phyloP scores from a whole-genome alignment of 1,140 invertebrate species.

The Bombus sylvicola region DNA sequence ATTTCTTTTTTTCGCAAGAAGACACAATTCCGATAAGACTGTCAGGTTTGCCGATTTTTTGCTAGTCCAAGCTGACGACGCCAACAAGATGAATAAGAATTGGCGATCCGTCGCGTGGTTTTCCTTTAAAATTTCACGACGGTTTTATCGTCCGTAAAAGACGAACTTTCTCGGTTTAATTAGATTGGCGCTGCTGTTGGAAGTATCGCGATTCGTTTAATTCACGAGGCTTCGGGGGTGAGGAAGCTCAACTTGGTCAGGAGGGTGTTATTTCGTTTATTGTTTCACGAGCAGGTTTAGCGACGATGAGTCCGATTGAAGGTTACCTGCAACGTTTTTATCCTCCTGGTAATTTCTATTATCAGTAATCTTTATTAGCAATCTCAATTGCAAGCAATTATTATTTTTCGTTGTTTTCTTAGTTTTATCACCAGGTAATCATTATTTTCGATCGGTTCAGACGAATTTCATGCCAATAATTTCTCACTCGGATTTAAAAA shows the following conservation, averaged over 20 bases:
- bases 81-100: background rate
- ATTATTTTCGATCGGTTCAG: too few species aligned
- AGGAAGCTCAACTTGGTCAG: too few species aligned
- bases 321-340: background rate
- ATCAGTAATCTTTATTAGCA: too few species aligned
- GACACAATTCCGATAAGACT: too few species aligned
- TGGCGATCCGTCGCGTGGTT: background rate
- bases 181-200: background rate
- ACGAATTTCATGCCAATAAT: too few species aligned
- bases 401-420: too few species aligned
- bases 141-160: conserved; percentile 20
- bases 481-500: too few species aligned
- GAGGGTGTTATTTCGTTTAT: background rate
- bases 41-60: background rate
- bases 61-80: too few species aligned
- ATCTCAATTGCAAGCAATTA: too few species aligned
- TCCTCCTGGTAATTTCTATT: too few species aligned
- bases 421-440: too few species aligned
- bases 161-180: conserved; percentile 2
- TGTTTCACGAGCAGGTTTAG: background rate
- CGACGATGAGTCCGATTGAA: background rate
- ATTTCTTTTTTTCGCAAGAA: background rate
- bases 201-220: background rate
- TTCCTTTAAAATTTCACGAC: conserved; percentile 14
- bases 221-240: background rate